Percentiles rank a stretch among this genome's conserved stretches.
These are phyloP conservation scores for Netelia melanura DNA, from an alignment of 2,888 invertebrate genomes.

Conservation along the genomic window DNA sequence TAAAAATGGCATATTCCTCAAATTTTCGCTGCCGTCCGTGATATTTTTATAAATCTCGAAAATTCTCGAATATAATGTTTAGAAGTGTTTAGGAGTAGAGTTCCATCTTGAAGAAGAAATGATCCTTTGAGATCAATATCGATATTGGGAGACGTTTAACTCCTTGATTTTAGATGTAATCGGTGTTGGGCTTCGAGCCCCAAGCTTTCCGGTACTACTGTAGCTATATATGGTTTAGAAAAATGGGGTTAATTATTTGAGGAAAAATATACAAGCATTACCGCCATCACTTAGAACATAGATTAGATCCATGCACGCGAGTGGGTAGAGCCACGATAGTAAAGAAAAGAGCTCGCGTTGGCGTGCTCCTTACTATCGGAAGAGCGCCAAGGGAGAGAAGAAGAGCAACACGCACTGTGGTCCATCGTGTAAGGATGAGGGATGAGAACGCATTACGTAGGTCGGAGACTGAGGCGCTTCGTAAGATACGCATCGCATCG, in stretches of 20 bases:
- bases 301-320: constrained; percentile 46
- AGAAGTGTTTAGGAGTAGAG: no score
- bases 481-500: constrained; percentile 81
- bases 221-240: not conserved
- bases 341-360: constrained; percentile 29
- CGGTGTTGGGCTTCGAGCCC: no score
- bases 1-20: no score
- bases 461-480: constrained; percentile 79
- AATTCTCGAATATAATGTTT: no score
- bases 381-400: constrained; percentile 42
- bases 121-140: no score
- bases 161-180: no score
- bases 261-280: constrained; percentile 7
- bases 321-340: constrained; percentile 28
- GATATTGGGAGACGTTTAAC: no score
- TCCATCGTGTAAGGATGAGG: constrained; percentile 77
- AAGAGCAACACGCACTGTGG: constrained; percentile 67
- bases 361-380: constrained; percentile 14
- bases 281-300: constrained; percentile 25
- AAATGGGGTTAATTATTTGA: constrained; percentile 15
- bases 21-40: no score
- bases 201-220: no score
- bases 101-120: no score
- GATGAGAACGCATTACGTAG: constrained; percentile 78
- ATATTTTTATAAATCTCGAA: no score